Conservation (phyloP, 2,113 vertebrate genomes). For the Misgurnus mizolepis region DNA sequence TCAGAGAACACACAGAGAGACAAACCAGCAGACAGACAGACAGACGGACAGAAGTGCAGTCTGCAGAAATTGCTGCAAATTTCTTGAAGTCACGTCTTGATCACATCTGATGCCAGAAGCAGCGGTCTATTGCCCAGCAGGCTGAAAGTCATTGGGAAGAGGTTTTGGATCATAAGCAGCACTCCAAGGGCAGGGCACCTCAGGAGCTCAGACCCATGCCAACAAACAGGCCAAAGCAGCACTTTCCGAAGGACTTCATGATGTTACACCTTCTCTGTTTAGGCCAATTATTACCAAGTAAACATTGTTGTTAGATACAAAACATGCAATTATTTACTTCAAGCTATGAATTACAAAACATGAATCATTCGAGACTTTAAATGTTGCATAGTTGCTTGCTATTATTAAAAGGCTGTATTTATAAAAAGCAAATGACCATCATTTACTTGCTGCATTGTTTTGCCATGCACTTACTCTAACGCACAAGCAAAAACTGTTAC, state of each 20-base stretch:
- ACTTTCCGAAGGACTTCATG: conserved; percentile 30
- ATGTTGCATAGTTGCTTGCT: neutral
- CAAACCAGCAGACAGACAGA: neutral
- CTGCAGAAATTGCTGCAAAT: neutral
- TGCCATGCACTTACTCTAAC: neutral
- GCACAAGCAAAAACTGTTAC: neutral
- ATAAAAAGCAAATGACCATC: neutral
- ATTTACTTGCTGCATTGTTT: neutral
- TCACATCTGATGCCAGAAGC: conserved; percentile 34
- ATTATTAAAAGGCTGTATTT: conserved; percentile 8
- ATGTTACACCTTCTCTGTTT: conserved; percentile 9
- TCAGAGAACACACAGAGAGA: neutral
- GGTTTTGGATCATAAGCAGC: conserved; percentile 41
- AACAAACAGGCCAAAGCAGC: conserved; percentile 37
- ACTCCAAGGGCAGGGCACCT: conserved; percentile 33
- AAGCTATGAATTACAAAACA: no score
- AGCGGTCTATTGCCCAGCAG: conserved; percentile 41
- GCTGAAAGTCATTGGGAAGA: conserved; percentile 53
- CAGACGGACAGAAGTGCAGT: neutral
- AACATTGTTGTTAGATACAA: neutral
- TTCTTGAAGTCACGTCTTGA: conserved; percentile 47
- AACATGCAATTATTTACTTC: neutral
- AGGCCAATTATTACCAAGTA: conserved; percentile 15
- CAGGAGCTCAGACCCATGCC: conserved; percentile 41
- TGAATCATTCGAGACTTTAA: neutral